Conservation (phyloP, 2,888 invertebrate genomes). For the Encarsia formosa region DNA sequence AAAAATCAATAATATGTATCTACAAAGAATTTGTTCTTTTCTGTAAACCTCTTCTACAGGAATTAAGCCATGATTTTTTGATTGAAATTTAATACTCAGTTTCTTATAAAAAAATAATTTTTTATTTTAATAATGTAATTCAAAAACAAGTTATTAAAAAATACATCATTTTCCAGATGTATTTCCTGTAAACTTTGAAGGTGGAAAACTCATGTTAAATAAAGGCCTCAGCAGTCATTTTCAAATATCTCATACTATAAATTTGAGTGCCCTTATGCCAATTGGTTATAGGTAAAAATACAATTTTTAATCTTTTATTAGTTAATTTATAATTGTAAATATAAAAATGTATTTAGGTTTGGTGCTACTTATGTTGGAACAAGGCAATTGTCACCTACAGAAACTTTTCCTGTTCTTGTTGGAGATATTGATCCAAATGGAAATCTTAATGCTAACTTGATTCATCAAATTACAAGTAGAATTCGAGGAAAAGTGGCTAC, state of each 20-base stretch:
- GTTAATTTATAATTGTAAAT: background rate
- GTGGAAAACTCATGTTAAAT: slow-evolving; percentile 90
- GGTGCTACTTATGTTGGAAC: slow-evolving; percentile 97
- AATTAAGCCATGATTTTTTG: too few species aligned
- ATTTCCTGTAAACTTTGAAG: slow-evolving; percentile 95
- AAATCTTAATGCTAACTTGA: slow-evolving; percentile 91
- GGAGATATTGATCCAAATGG: slow-evolving; percentile 96
- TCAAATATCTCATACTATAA: slow-evolving; percentile 94
- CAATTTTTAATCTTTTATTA: background rate
- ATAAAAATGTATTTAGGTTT: slow-evolving; percentile 60
- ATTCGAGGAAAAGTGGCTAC: slow-evolving; percentile 81
- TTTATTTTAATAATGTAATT: background rate
- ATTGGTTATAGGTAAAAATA: slow-evolving; percentile 66
- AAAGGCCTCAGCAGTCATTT: slow-evolving; percentile 96
- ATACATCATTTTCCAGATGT: slow-evolving; percentile 66
- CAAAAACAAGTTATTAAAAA: background rate
- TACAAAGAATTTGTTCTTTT: background rate
- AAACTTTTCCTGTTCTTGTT: slow-evolving; percentile 89
- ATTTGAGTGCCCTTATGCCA: slow-evolving; percentile 80
- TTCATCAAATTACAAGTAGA: slow-evolving; percentile 82
- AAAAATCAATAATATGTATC: too few species aligned
- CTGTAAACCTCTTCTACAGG: too few species aligned
- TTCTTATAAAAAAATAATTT: background rate
- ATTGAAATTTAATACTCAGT: background rate
- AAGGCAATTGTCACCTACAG: slow-evolving; percentile 82